These are phyloP conservation scores for Drosophila lacertosa DNA, from an alignment of 1,140 invertebrate species.

Conservation along the genomic window DNA sequence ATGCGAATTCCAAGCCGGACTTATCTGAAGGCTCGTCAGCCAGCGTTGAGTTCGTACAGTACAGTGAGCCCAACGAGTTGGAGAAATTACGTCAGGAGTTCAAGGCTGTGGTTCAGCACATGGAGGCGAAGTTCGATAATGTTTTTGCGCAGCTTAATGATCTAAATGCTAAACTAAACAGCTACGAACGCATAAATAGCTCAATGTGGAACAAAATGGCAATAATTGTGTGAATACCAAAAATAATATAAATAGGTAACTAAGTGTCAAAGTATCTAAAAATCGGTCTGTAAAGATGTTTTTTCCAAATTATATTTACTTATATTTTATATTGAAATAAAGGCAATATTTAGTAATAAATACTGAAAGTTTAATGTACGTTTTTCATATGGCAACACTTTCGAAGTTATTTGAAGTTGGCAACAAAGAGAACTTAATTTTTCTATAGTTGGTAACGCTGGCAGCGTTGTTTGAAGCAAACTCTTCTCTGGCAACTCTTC, in stretches of 20 bases:
- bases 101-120: constrained; percentile 62
- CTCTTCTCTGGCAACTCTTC: not conserved
- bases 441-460: no score
- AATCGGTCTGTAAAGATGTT: not conserved
- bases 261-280: no score
- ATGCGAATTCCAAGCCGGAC: constrained; percentile 7
- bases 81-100: constrained; percentile 58
- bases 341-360: not conserved
- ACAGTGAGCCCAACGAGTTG: constrained; percentile 23
- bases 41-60: constrained; percentile 34
- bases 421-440: no score
- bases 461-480: not conserved
- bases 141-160: constrained; percentile 28
- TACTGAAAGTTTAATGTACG: not conserved
- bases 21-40: not conserved
- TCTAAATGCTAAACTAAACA: constrained; percentile 52
- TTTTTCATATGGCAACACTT: not conserved
- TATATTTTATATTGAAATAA: not conserved
- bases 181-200: constrained; percentile 57
- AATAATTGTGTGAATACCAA: constrained; percentile 44
- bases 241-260: no score
- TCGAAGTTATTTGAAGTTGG: no score
- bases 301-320: not conserved
- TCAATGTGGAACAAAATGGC: constrained; percentile 66
- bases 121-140: constrained; percentile 64